Evolutionary conservation across 1,140 invertebrate genomes (phyloP).

Genomic region (Brachystomella parvula): DNA sequence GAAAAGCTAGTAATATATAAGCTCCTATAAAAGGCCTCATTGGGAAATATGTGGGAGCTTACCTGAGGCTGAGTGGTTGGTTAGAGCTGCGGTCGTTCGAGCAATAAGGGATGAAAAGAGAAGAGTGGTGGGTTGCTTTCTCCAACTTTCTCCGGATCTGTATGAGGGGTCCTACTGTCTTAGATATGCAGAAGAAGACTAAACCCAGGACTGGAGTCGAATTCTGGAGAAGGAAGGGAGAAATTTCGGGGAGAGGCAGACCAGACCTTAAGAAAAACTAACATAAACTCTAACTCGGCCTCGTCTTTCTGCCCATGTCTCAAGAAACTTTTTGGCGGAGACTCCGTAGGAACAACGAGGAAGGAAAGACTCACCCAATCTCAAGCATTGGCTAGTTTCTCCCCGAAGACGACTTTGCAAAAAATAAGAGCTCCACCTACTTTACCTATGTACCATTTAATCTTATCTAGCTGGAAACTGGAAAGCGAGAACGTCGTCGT

Average conservation of each 20-base stretch:
- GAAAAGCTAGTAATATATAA: no score
- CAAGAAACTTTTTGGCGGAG: neutral
- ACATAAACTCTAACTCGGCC: neutral
- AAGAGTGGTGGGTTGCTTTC: neutral
- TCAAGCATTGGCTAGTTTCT: conserved; percentile 9
- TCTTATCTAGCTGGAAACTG: neutral
- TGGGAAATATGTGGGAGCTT: no score
- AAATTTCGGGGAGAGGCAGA: neutral
- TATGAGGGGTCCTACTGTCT: neutral
- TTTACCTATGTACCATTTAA: neutral
- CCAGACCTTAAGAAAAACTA: conserved; percentile 1
- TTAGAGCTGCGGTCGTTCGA: neutral
- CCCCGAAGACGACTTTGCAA: conserved; percentile 9
- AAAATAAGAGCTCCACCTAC: conserved; percentile 7
- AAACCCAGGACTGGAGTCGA: neutral
- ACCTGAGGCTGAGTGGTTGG: neutral
- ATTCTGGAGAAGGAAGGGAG: neutral
- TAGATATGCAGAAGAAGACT: conserved; percentile 5
- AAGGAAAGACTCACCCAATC: neutral
- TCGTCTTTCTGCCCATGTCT: conserved; percentile 11
- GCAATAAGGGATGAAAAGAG: neutral
- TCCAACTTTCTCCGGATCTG: neutral
- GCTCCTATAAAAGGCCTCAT: no score
- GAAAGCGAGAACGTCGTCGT: neutral
- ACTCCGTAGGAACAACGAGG: neutral